Conservation (phyloP, 2,888 invertebrate genomes). For the Cacoxenus indagator region DNA sequence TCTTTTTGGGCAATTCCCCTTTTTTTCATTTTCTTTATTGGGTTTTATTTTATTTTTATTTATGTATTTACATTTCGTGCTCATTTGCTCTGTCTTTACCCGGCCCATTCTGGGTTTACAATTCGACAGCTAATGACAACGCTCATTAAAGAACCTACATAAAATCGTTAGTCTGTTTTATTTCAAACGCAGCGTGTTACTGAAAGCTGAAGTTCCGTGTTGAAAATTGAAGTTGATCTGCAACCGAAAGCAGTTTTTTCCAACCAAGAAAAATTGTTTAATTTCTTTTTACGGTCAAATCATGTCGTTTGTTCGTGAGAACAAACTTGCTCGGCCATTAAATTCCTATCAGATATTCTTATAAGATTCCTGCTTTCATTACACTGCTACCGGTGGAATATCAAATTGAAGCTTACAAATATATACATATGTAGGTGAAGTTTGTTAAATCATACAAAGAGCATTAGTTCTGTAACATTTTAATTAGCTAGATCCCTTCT, state of each 20-base stretch:
- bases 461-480: no score
- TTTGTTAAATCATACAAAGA: no score
- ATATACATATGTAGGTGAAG: not conserved
- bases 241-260: not conserved
- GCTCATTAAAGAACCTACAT: slow-evolving; percentile 2
- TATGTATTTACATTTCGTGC: not conserved
- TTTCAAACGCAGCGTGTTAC: not conserved
- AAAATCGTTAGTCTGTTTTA: not conserved
- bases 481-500: no score
- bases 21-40: not conserved
- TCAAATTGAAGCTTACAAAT: not conserved
- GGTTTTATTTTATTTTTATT: not conserved
- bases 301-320: not conserved
- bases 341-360: not conserved
- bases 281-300: not conserved
- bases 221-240: not conserved
- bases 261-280: not conserved
- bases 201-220: not conserved
- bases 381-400: not conserved
- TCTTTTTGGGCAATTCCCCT: not conserved
- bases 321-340: not conserved
- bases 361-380: not conserved
- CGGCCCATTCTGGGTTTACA: not conserved
- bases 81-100: not conserved
- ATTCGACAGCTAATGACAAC: slow-evolving; percentile 7